Base-by-base conservation (phyloP, 2,113 vertebrate species). In the Amazona guildingii region DNA sequence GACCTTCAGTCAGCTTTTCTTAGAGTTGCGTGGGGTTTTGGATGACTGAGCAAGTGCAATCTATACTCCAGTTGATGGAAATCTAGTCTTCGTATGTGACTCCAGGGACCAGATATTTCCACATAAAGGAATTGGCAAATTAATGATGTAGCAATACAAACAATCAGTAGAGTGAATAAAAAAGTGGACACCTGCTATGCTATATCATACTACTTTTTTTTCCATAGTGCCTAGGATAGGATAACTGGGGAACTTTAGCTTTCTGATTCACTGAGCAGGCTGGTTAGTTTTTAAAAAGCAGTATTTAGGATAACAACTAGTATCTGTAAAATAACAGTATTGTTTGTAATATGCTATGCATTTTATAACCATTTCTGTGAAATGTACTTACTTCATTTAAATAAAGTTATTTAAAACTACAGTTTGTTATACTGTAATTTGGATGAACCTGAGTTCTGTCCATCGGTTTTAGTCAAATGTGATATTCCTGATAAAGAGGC, bases 361-460 rank as follows among this genome's bases (percentile, higher is more conserved):
- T 97, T 98, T 98, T 98, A 96, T 97, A 98, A 97, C 97, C 98
- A 98, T 98, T 98, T 98, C 98, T 98, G 95, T 98, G 98, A 98
- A 98, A 98, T 98, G 98, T 98, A 93, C 72, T 59, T 86, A 97
- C 94, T 97, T 97, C 96, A 72, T 97, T 96, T 98, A 93, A 97
- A 98, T 98, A 98, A 98, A 97, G 75, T 93, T 92, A 90, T 91
- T 57, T 62, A 64, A 96, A 97, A 63, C 64, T 69, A 70, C 33
- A 35, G 20, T 59, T 59, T 35, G 33, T n/a, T n/a, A 3, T 72
- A 3, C 14, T 44, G 0, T 76, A 19, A 86, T 72, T 87, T 68
- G 51, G 6, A 55, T 78, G 4, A 86, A 41, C 5, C 2, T 17
- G 21, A 23, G 1, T 73, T 87, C 31, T 27, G 39, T 51, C 17